A percentile compares a stretch with the other conserved stretches of the same genome.
Conservation (phyloP, 2,888 invertebrate species). For the Trissonchulus latispiculum region DNA sequence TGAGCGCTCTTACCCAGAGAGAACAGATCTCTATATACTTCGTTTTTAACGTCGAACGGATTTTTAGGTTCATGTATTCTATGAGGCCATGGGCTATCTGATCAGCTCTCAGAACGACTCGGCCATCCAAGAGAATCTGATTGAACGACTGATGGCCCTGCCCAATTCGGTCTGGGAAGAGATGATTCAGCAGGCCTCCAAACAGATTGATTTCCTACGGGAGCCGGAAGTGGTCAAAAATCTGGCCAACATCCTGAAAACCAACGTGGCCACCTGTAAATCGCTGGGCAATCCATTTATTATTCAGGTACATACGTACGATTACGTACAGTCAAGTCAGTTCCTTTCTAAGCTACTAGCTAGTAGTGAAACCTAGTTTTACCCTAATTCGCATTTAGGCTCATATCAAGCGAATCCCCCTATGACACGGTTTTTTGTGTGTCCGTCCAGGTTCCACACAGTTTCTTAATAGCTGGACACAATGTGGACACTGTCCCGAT, state of each 20-base stretch:
- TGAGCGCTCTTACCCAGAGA: no score
- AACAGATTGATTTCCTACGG: constrained; percentile 80
- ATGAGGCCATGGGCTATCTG: constrained; percentile 98
- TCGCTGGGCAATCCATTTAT: constrained; percentile 94
- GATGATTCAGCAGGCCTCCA: constrained; percentile 87
- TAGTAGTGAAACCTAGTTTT: no score
- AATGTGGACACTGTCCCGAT: no score
- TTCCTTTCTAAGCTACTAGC: no score
- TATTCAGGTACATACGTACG: constrained; percentile 58
- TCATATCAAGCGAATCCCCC: no score
- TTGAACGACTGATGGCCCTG: constrained; percentile 91
- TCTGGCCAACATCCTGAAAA: constrained; percentile 91
- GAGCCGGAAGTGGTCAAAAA: constrained; percentile 94
- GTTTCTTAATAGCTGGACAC: no score
- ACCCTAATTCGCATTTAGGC: no score
- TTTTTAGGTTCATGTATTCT: constrained; percentile 76
- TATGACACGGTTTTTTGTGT: no score
- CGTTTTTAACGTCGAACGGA: no score
- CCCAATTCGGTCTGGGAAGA: constrained; percentile 99
- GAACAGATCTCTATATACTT: no score
- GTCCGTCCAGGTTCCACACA: no score
- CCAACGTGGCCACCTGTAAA: constrained; percentile 97
- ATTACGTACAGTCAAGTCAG: no score
- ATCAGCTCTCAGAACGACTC: constrained; percentile 88
- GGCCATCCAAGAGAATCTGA: constrained; percentile 77